phyloP scores from a whole-genome alignment of 2,113 vertebrate species.

The Silurus glanis region DNA sequence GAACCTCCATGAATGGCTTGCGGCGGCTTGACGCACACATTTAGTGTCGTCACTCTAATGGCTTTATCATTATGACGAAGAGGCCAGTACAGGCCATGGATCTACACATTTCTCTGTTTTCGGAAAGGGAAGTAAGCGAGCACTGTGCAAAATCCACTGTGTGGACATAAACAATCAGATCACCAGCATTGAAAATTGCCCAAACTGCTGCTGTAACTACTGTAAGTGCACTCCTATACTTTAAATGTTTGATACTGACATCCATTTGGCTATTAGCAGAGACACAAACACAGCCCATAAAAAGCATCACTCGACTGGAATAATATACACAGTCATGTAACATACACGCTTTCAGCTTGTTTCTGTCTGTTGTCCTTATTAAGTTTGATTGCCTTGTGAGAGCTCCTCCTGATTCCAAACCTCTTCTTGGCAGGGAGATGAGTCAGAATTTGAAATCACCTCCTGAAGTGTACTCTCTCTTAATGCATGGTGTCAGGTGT shows the following conservation, averaged over 20 bases:
- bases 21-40: background rate
- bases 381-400: conserved; percentile 39
- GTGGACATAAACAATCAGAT: conserved; percentile 18
- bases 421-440: conserved; percentile 31
- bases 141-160: background rate
- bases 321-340: conserved; percentile 30
- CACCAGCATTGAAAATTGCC: background rate
- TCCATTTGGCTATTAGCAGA: conserved; percentile 37
- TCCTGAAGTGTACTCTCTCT: conserved; percentile 44
- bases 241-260: conserved; percentile 9
- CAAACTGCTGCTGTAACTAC: conserved; percentile 23
- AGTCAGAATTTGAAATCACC: conserved; percentile 26
- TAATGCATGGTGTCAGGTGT: conserved; percentile 34
- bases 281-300: conserved; percentile 38
- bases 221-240: conserved; percentile 25
- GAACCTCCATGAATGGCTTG: conserved; percentile 9
- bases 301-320: conserved; percentile 28
- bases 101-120: background rate
- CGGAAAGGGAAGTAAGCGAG: background rate
- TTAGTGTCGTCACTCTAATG: background rate
- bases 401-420: conserved; percentile 35
- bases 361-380: conserved; percentile 34
- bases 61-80: background rate
- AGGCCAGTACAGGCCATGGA: background rate
- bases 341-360: conserved; percentile 35